Evolutionary conservation across 2,797 vertebrate genomes (phyloP).

Genomic region (Diplodus sargus): DNA sequence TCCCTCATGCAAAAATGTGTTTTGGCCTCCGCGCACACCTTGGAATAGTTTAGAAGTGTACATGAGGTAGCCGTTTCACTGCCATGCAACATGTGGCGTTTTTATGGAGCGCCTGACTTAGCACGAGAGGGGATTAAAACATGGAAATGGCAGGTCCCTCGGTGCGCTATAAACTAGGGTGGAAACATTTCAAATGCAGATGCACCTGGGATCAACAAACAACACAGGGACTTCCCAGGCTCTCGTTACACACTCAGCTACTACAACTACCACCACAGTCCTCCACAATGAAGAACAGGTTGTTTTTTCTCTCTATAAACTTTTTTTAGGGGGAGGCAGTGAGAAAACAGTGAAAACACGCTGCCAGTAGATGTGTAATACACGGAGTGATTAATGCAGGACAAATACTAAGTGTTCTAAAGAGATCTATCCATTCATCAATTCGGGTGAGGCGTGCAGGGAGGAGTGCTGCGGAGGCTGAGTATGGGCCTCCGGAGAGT

Average conservation of each 20-base stretch:
- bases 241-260: conserved; percentile 50
- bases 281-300: conserved; percentile 75
- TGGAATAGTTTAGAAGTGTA: conserved; percentile 66
- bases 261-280: conserved; percentile 34
- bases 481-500: conserved; percentile 73
- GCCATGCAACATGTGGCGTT: conserved; percentile 82
- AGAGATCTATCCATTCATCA: conserved; percentile 67
- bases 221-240: conserved; percentile 58
- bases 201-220: conserved; percentile 83
- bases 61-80: conserved; percentile 79
- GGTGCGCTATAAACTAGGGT: conserved; percentile 81
- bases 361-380: conserved; percentile 53
- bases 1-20: conserved; percentile 43
- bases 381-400: conserved; percentile 59
- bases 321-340: conserved; percentile 21
- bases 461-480: conserved; percentile 66
- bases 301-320: conserved; percentile 66
- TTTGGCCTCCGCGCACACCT: conserved; percentile 60
- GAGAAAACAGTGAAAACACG: conserved; percentile 53
- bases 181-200: conserved; percentile 82
- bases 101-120: conserved; percentile 83
- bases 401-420: conserved; percentile 66
- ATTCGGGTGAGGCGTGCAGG: conserved; percentile 66
- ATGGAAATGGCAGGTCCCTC: conserved; percentile 84
- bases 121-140: conserved; percentile 82